Percentiles rank a stretch among this genome's conserved stretches.
phyloP scores from a whole-genome alignment of 2,113 vertebrate genomes.

The Zeus faber region DNA sequence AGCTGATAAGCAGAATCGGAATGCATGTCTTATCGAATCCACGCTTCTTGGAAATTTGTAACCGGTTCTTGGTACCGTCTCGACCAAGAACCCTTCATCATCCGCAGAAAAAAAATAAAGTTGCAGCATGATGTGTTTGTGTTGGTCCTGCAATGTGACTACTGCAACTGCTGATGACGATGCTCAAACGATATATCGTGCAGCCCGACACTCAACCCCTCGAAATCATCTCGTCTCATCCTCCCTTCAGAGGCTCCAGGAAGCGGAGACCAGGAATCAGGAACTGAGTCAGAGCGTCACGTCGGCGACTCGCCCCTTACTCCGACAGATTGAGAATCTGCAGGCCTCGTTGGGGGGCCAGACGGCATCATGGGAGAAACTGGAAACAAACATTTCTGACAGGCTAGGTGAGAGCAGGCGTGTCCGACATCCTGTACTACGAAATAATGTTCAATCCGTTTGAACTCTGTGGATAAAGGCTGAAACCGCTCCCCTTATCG shows the following conservation, averaged over 20 bases:
- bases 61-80: too few relatives aligned
- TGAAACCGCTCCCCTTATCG: neutral
- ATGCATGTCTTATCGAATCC: too few relatives aligned
- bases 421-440: neutral
- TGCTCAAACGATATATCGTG: too few relatives aligned
- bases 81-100: too few relatives aligned
- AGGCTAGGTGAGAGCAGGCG: constrained; percentile 80
- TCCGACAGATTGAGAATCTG: constrained; percentile 95
- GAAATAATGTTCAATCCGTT: too few relatives aligned
- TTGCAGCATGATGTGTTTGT: too few relatives aligned
- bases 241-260: constrained; percentile 86
- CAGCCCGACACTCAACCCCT: neutral
- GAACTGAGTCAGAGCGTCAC: constrained; percentile 94
- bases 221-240: neutral
- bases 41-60: too few relatives aligned
- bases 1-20: too few relatives aligned
- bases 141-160: too few relatives aligned
- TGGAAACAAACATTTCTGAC: constrained; percentile 95
- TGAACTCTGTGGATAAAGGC: neutral
- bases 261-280: constrained; percentile 91
- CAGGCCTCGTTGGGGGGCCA: constrained; percentile 91
- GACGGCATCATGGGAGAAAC: constrained; percentile 90
- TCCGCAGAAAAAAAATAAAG: too few relatives aligned
- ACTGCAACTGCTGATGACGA: too few relatives aligned
- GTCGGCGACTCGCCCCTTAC: constrained; percentile 88